Conservation (phyloP, 2,113 vertebrate genomes). For the Notiomystis cincta region DNA sequence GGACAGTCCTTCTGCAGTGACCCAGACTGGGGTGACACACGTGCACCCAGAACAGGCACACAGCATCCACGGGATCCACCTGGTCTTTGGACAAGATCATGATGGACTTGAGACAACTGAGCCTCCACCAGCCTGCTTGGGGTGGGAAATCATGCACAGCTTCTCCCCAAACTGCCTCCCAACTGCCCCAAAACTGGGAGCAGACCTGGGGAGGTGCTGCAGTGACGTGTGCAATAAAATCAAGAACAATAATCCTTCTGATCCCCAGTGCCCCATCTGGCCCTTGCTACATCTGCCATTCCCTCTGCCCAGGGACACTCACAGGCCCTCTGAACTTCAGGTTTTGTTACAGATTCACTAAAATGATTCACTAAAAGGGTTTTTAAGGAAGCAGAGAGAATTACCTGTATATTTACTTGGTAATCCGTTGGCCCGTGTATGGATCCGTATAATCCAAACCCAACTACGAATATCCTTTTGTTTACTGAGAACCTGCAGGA, state of each 20-base stretch:
- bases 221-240: background rate
- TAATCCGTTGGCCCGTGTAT: slow-evolving; percentile 96
- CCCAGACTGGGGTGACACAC: background rate
- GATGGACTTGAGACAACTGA: background rate
- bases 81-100: background rate
- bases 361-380: background rate
- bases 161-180: background rate
- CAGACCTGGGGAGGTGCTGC: background rate
- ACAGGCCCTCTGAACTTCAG: background rate
- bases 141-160: background rate
- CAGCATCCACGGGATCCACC: rapidly evolving
- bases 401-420: slow-evolving; percentile 96
- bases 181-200: background rate
- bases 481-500: slow-evolving; percentile 88
- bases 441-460: slow-evolving; percentile 92
- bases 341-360: background rate
- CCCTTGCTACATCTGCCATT: background rate
- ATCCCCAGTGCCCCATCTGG: slow-evolving; percentile 19
- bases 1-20: background rate
- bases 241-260: background rate
- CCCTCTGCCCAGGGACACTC: background rate
- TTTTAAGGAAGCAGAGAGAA: background rate
- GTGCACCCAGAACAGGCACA: background rate
- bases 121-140: background rate
- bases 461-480: slow-evolving; percentile 93